These are phyloP conservation scores for Lasioglossum leucozonium DNA, from an alignment of 2,888 invertebrate species.

Conservation along the genomic window DNA sequence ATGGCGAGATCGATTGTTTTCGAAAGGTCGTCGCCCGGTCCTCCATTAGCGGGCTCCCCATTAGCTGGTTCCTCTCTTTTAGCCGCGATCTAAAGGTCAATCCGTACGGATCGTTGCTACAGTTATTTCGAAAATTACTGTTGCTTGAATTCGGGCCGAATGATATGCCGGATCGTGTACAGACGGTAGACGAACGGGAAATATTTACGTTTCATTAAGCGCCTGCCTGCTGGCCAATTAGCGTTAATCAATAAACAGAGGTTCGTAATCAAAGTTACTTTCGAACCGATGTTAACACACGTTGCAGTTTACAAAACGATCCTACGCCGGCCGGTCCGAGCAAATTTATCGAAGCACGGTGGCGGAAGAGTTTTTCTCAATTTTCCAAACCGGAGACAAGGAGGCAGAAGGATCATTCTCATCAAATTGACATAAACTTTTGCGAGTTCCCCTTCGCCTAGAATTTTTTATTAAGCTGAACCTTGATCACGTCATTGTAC, in stretches of 20 bases:
- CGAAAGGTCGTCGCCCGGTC: slow-evolving; percentile 78
- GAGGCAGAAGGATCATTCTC: neutral
- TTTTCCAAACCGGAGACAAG: neutral
- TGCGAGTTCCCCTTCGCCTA: too few relatives aligned
- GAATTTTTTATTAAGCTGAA: too few relatives aligned
- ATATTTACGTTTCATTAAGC: slow-evolving; percentile 58
- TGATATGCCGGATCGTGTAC: neutral
- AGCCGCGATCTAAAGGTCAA: slow-evolving; percentile 65
- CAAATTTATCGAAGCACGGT: neutral
- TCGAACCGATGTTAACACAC: neutral
- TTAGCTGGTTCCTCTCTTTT: slow-evolving; percentile 73
- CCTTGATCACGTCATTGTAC: too few relatives aligned
- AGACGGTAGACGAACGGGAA: slow-evolving; percentile 46
- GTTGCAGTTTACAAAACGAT: slow-evolving; percentile 2
- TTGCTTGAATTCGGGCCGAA: neutral
- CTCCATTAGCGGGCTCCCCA: slow-evolving; percentile 75
- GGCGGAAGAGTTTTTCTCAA: neutral
- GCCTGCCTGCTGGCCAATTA: slow-evolving; percentile 52
- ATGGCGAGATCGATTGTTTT: slow-evolving; percentile 79
- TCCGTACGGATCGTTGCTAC: slow-evolving; percentile 15
- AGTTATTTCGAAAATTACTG: slow-evolving; percentile 54
- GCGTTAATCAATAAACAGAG: slow-evolving; percentile 22
- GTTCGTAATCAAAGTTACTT: slow-evolving; percentile 1
- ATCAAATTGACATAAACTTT: too few relatives aligned
- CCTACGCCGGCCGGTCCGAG: neutral